Base-by-base conservation (phyloP, 2,113 vertebrate species). In the Pterocles orientalis region DNA sequence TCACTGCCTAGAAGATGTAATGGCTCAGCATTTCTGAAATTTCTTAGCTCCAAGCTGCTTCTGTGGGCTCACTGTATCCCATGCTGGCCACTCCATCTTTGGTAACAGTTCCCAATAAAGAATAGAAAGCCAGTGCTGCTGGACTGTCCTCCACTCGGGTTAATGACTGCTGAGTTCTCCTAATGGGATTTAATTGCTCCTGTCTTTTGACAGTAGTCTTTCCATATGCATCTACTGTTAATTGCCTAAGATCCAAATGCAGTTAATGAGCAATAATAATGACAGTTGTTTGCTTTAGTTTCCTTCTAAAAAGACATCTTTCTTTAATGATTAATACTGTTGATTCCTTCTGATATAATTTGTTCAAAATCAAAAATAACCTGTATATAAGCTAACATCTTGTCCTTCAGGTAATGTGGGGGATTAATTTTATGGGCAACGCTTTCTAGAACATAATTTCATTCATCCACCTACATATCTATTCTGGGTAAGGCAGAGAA, bases 371-470 rank as follows among this genome's bases (percentile, higher is more conserved):
- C n/a, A 51, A 81, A 94, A 88, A 75, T 76, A 93, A 71, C 33
- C 56, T 62, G 7, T 8, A 47, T 18, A 28, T 78, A 87, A 84
- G 9, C 33, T 86, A 91, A 75, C 20, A 39, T 72, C 33, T 92
- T 82, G n/a, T 60, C 36, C 31, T 96, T 79, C 73, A 78, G 56
- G 80, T 75, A 86, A 36, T 34, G 23, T 41, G 33, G 9, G 87
- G 54, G 79, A 89, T 83, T 82, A 88, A 47, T 94, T 56, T 82
- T 23, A 71, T 5, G 36, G 57, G 58, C 62, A 82, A 51, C 72
- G 25, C 45, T 91, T 96, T 93, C 93, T 48, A 94, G 77, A 97
- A 82, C 50, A 82, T 86, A 91, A 48, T 64, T 92, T 94, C 82
- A 77, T 81, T 95, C 69, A 71, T 36, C 62, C 89, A 57, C 86